A percentile compares a stretch with the other conserved stretches of the same genome.
phyloP scores from a whole-genome alignment of 2,797 vertebrate species.

The Circus cinereus region DNA sequence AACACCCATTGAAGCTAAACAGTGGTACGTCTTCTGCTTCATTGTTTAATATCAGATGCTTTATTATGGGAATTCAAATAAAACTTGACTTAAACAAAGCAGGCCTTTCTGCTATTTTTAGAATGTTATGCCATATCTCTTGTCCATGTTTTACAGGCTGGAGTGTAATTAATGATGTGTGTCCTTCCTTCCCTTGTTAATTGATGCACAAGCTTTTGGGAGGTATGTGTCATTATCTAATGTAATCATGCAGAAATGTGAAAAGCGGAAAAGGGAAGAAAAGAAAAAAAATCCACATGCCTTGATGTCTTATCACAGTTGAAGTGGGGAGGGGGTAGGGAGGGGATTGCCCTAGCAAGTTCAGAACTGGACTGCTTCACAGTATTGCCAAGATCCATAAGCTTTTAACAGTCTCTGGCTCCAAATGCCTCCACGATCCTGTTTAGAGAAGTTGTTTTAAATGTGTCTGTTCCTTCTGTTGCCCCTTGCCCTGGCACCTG shows the following conservation, averaged over 20 bases:
- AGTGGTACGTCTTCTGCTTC: not conserved
- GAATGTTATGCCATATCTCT: not conserved
- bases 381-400: not conserved
- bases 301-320: not conserved
- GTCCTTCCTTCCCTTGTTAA: conserved; percentile 24
- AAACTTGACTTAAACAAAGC: conserved; percentile 19
- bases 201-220: conserved; percentile 5
- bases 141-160: not conserved
- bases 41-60: conserved; percentile 15
- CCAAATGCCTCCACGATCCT: not conserved
- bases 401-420: conserved; percentile 7
- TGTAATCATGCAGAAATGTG: conserved; percentile 5
- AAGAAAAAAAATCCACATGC: not conserved
- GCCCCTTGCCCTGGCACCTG: conserved; percentile 25
- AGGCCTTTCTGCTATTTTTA: conserved; percentile 15
- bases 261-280: not conserved
- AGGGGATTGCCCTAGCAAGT: not conserved
- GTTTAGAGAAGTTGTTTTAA: conserved; percentile 8
- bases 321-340: not conserved
- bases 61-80: conserved; percentile 9
- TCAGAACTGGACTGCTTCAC: not conserved
- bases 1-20: not conserved
- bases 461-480: not conserved
- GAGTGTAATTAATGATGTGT: conserved; percentile 13
- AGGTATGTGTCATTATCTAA: not conserved